Percentiles rank a stretch among this genome's conserved stretches.
Conservation (phyloP, 2,888 invertebrate species). For the Seira musarum region DNA sequence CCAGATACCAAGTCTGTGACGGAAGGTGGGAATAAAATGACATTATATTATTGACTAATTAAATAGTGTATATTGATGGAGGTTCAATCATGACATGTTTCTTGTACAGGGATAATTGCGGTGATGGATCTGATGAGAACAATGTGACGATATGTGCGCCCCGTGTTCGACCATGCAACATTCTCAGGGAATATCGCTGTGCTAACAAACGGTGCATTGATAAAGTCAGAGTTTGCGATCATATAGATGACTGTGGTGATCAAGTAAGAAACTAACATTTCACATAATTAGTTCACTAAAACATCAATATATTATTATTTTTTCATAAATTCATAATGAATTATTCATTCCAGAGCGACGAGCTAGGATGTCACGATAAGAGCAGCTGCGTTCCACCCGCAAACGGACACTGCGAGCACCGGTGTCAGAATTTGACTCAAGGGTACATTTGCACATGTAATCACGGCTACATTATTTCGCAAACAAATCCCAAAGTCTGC, state of each 20-base stretch:
- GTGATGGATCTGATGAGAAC: conserved; percentile 89
- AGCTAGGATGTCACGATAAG: conserved; percentile 83
- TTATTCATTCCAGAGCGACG: conserved; percentile 80
- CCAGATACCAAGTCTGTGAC: conserved; percentile 89
- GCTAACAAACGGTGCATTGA: conserved; percentile 90
- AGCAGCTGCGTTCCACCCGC: conserved; percentile 71
- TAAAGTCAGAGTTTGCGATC: conserved; percentile 86
- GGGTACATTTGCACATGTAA: conserved; percentile 92
- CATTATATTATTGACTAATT: too few species aligned
- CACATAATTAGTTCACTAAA: too few species aligned
- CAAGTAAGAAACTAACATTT: too few species aligned
- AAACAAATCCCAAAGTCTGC: conserved; percentile 80
- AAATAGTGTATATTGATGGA: too few species aligned
- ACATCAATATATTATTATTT: too few species aligned
- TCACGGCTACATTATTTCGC: conserved; percentile 86
- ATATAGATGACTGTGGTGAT: conserved; percentile 80
- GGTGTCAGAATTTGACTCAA: conserved; percentile 87
- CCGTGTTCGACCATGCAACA: conserved; percentile 84
- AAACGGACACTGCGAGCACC: conserved; percentile 91
- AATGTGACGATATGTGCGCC: conserved; percentile 90
- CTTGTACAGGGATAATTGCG: conserved; percentile 83
- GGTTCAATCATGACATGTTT: too few species aligned
- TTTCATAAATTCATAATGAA: too few species aligned
- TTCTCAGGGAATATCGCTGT: conserved; percentile 87
- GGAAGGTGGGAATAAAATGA: conserved; percentile 73